These are phyloP conservation scores for Erebia epiphron DNA, from an alignment of 2,888 invertebrate genomes.

Conservation along the genomic window DNA sequence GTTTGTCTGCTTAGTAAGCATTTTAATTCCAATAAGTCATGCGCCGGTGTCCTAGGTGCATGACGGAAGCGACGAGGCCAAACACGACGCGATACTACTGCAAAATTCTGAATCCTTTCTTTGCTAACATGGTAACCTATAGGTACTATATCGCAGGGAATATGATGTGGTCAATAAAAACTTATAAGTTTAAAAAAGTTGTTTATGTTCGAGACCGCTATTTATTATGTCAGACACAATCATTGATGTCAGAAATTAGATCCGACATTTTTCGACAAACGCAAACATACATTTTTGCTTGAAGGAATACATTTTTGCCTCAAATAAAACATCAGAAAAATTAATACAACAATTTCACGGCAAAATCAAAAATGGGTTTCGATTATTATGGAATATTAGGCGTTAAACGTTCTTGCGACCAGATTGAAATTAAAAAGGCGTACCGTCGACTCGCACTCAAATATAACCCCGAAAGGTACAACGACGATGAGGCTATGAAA, in stretches of 20 bases:
- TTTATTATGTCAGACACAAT: neutral
- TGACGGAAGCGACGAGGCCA: too few relatives aligned
- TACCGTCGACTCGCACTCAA: slow-evolving; percentile 82
- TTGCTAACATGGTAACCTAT: too few relatives aligned
- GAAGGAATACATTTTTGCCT: neutral
- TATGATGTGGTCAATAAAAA: too few relatives aligned
- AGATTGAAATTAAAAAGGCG: slow-evolving; percentile 88
- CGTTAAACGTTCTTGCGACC: slow-evolving; percentile 84
- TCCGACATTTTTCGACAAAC: neutral
- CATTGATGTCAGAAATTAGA: too few relatives aligned
- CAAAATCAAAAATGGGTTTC: slow-evolving; percentile 52
- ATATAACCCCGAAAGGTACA: slow-evolving; percentile 83
- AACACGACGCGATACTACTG: too few relatives aligned
- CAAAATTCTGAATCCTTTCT: too few relatives aligned
- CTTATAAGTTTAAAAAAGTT: too few relatives aligned
- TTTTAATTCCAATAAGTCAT: too few relatives aligned
- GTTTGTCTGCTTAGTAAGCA: too few relatives aligned
- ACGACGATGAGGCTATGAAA: slow-evolving; percentile 71
- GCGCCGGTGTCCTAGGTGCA: too few relatives aligned
- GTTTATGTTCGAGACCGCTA: neutral
- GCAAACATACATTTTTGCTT: neutral
- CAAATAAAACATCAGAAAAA: neutral
- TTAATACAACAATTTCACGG: neutral
- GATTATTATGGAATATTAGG: slow-evolving; percentile 91
- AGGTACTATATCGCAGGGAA: too few relatives aligned